Base-by-base conservation (phyloP, 2,888 invertebrate genomes). In the Oscheius sp. region DNA sequence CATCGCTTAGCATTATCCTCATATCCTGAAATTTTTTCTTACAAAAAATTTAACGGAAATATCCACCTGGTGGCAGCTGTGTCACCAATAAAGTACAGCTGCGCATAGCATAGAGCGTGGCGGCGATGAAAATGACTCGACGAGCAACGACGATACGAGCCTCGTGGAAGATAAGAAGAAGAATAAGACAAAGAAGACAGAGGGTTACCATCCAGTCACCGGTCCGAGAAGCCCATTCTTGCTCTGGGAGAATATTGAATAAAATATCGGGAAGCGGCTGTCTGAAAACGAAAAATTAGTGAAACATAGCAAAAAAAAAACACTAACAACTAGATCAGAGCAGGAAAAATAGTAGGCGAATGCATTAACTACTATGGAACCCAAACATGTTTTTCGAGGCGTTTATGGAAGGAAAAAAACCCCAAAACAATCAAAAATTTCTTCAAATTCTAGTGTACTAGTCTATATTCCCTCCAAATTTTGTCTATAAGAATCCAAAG, bases 1-100 rank as follows among this genome's bases (percentile, higher is more conserved):
- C 85, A 85, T 9, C 70, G 30, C 8, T 50, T 62, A 12, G 67
- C 45, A 61, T 84, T 85, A 68, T 85, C 71, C 17, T 65, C 71
- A 68, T 86, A 85, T 17, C 78, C 84, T 74, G 50, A 20, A 32
- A 32, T 6, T 20, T 14, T 54, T 8, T 20, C 51, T 51, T 51
- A 12, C 24, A 32, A 17, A 28, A 56, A 56, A 59, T 20, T 47
- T 20, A 47, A 17, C 20, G 24, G 28, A 26, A 36, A 8, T 12
- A 24, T 61, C n/a, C 12, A 75, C 77, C 75, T 45, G 81, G 74
- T 36, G 81, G 81, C 56, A 81, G 62, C 47, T 80, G 80, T 0
- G 81, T 81, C 30, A 67, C 73, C 20, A 78, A 62, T 22, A 80
- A 59, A 0, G 77, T 75, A 14, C 78, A 61, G 2, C 73, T 72